phyloP scores from a whole-genome alignment of 2,113 vertebrate genomes.

The Actenoides lindsayi region DNA sequence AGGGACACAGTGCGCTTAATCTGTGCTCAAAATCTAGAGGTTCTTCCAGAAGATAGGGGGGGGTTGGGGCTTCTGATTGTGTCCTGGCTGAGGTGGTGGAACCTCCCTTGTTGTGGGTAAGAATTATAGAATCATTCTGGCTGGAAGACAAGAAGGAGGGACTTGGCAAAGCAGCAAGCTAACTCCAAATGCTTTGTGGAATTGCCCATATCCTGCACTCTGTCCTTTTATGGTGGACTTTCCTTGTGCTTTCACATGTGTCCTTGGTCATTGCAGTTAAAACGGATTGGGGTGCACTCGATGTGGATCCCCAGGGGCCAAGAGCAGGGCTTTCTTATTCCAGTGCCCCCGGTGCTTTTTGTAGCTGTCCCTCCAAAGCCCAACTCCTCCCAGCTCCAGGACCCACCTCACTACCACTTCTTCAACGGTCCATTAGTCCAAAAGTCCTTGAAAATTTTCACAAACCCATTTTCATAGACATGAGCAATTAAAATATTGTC shows the following conservation, averaged over 20 bases:
- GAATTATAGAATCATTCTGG: not conserved
- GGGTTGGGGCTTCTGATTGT: not conserved
- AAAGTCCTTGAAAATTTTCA: not conserved
- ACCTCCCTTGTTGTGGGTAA: not conserved
- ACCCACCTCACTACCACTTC: not conserved
- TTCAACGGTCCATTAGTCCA: not conserved
- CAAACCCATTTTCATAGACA: not conserved
- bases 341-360: fast-evolving
- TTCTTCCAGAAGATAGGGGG: not conserved
- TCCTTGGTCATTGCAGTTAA: fast-evolving
- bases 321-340: not conserved
- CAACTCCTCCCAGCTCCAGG: not conserved
- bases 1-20: not conserved
- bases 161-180: not conserved
- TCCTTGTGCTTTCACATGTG: fast-evolving
- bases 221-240: not conserved
- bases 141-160: not conserved
- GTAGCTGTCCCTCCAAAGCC: not conserved
- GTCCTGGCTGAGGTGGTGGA: not conserved
- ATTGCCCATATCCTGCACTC: not conserved
- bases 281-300: not conserved
- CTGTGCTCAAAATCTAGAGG: not conserved
- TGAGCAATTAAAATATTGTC: not conserved
- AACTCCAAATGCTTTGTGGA: not conserved
- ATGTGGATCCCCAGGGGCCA: not conserved